Base-by-base conservation (phyloP, 2,888 invertebrate genomes). In the Stomorhina lunata region DNA sequence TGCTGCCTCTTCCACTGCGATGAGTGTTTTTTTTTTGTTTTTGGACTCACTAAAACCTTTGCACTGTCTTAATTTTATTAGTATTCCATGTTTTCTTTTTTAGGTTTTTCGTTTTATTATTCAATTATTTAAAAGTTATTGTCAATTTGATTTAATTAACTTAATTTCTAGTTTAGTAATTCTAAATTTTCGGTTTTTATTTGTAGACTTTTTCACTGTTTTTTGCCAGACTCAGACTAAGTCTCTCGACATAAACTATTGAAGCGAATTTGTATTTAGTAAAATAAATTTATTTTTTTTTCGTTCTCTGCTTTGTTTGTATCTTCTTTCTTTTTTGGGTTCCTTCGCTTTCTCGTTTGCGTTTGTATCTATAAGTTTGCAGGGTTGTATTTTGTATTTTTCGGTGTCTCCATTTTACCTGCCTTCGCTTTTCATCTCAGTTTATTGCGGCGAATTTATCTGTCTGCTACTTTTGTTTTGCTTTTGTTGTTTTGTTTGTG, bases 261-360 rank as follows among this genome's bases (percentile, higher is more conserved):
- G 68, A 61, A 79, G 84, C 84, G 84, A 84, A 84, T 84, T 84
- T 81, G 81, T 79, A n/a, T n/a, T n/a, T 72, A 72, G 55, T 71
- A 69, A 76, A 72, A 78, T 81, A 71, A 59, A 71, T 71, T 71
- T 71, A 63, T 75, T 65, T 80, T 72, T 29, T 65, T 66, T 82
- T 61, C 7, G 17, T 9, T 7, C 40, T 75, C 34, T 72, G 63
- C 59, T 75, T 80, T 81, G 71, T 57, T 57, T 57, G 29, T 65
- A 50, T 69, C n/a, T 57, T 22, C 53, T 25, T 22, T 37, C 15
- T 27, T 55, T 43, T 57, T 53, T n/a, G 48, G 61, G 59, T 61
- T 72, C 17, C 25, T 61, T 61, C 40, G n/a, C n/a, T 12, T 12
- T 25, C 9, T 12, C 25, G 12, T 55, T 25, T 3, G 34, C 25